A percentile compares a stretch with the other conserved stretches of the same genome.
Conservation (phyloP, 2,888 invertebrate species). For the Agonopterix arenella region DNA sequence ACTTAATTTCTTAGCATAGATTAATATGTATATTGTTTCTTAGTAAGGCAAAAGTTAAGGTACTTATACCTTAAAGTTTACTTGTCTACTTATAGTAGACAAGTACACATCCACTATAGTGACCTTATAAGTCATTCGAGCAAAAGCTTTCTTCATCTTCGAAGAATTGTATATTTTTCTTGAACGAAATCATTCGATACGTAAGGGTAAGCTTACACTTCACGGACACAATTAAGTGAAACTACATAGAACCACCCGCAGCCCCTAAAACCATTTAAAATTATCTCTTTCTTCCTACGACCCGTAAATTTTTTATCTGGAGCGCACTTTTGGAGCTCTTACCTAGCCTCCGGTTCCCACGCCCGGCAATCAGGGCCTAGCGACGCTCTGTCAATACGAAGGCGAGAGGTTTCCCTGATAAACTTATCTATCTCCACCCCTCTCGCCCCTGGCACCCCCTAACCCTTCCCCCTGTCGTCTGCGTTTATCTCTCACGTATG, state of each 20-base stretch:
- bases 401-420: slow-evolving; percentile 74
- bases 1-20: no score
- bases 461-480: slow-evolving; percentile 35
- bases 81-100: no score
- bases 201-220: no score
- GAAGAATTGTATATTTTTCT: no score
- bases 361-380: slow-evolving; percentile 69
- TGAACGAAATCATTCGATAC: no score
- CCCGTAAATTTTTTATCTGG: slow-evolving; percentile 40
- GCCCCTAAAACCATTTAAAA: slow-evolving; percentile 8
- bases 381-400: slow-evolving; percentile 73
- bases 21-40: no score
- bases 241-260: neutral
- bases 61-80: no score
- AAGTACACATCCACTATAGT: no score
- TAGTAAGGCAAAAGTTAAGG: no score
- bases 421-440: slow-evolving; percentile 62
- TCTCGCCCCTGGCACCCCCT: slow-evolving; percentile 21
- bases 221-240: no score
- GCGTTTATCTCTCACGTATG: slow-evolving; percentile 68
- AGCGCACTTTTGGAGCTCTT: slow-evolving; percentile 45
- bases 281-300: slow-evolving; percentile 7
- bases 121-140: no score
- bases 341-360: slow-evolving; percentile 55
- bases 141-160: no score